Percentiles rank a stretch among this genome's conserved stretches.
phyloP scores from a whole-genome alignment of 1,140 invertebrate genomes.

The Tetranychus cinnabarinus region DNA sequence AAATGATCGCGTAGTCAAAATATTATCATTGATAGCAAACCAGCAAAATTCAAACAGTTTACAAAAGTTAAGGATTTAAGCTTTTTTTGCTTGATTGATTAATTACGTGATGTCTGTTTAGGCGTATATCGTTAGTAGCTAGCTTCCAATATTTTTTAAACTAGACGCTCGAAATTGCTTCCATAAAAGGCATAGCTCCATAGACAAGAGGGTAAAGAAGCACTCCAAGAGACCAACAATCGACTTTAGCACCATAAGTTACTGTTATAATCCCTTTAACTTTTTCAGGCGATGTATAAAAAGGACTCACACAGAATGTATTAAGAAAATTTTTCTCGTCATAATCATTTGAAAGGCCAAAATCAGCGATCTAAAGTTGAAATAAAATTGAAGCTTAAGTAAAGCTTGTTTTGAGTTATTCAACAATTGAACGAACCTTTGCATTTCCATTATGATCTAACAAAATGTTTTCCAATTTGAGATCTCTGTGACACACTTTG shows the following conservation, averaged over 20 bases:
- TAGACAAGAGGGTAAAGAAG: conserved; percentile 92
- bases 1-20: too few species aligned
- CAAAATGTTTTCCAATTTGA: conserved; percentile 96
- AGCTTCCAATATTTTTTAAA: conserved; percentile 85
- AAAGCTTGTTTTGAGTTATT: not conserved
- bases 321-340: conserved; percentile 53
- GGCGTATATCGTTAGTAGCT: conserved; percentile 97
- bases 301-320: conserved; percentile 90
- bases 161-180: conserved; percentile 84
- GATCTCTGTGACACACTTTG: conserved; percentile 88
- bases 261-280: conserved; percentile 92
- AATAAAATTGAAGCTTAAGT: not conserved
- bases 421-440: conserved; percentile 34
- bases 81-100: too few species aligned
- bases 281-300: conserved; percentile 97
- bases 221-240: conserved; percentile 90
- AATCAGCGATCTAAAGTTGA: conserved; percentile 84
- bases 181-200: conserved; percentile 98
- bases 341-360: conserved; percentile 93
- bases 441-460: conserved; percentile 84
- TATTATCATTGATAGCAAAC: too few species aligned
- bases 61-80: too few species aligned
- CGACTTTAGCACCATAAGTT: conserved; percentile 79
- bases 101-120: conserved; percentile 60
- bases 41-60: too few species aligned